Evolutionary conservation across 2,888 invertebrate genomes (phyloP), one percentile per base, ranked within the genome.

Genomic region (Phrixothrix hirtus): DNA sequence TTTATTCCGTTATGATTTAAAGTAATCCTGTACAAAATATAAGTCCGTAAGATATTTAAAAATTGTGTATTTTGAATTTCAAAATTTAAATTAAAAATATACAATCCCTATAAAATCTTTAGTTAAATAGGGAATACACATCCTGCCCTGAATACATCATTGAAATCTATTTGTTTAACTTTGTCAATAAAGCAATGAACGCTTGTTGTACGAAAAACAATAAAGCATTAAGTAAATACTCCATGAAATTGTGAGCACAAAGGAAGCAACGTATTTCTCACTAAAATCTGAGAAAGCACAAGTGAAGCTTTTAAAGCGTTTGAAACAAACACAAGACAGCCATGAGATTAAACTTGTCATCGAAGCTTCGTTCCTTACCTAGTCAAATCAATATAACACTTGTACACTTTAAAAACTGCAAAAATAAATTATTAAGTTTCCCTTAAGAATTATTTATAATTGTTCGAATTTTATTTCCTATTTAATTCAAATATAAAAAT

Each of bases 331-430:
- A 42, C 41, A 52, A 46, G 47, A 42, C 48, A 32, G 44, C 51
- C 49, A 38, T 47, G 41, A 57, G 59, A 59, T 59, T 59, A 59
- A 59, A 59, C 50, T 55, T 59, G 59, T 59, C 59, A 57, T 59
- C 59, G 55, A 51, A 39, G 59, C 57, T 48, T 48, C 44, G 44
- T 43, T 36, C 43, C 55, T 46, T 49, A 48, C 45, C 55, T 59
- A 59, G 57, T 59, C 51, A 57, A 57, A 59, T 59, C 59, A 59
- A 59, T 59, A 59, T 57, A 56, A 52, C 56, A 55, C 52, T 47
- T 41, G 39, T 55, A 55, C 54, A 49, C 54, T 55, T 48, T 49
- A 32, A 55, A 49, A 54, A 55, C 11, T n/a, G 11, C 14, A 4
- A 7, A 21, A 31, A 7, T 31, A 16, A 36, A 36, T 16, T 36